phyloP scores from a whole-genome alignment of 2,113 vertebrate genomes.

The Pterocles burchelli region DNA sequence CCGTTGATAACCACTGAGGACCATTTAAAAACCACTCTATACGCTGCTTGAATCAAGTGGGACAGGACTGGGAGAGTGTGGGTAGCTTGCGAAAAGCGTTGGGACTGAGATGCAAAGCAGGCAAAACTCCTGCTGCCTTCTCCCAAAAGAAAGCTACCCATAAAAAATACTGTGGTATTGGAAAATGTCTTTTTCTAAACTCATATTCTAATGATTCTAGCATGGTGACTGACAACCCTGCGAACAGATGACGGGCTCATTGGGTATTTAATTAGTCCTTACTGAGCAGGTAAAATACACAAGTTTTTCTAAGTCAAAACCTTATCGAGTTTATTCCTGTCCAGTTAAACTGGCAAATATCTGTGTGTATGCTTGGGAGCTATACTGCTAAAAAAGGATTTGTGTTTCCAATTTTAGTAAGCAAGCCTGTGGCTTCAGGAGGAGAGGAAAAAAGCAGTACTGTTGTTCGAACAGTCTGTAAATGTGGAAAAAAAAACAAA shows the following conservation, averaged over 20 bases:
- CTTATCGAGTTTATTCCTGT: background rate
- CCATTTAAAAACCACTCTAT: background rate
- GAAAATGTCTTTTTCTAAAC: background rate
- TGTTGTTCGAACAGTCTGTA: background rate
- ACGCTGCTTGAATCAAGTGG: background rate
- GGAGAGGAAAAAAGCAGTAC: background rate
- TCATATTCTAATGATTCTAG: background rate
- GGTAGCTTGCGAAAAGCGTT: background rate
- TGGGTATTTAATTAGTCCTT: background rate
- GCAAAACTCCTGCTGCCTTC: background rate
- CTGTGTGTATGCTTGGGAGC: background rate
- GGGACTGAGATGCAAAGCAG: background rate
- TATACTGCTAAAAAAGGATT: background rate
- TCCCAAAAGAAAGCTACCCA: background rate
- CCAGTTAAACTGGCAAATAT: background rate
- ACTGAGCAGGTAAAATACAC: background rate
- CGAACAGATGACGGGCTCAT: fast-evolving
- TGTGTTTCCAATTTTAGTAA: background rate
- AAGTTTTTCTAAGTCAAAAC: background rate
- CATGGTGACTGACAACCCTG: background rate
- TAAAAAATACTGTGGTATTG: background rate
- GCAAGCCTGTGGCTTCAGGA: background rate
- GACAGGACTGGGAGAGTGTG: fast-evolving
- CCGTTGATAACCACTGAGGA: background rate
- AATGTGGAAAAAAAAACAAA: background rate